Base-by-base conservation (phyloP, 1,140 invertebrate species). In the Campodea augens region DNA sequence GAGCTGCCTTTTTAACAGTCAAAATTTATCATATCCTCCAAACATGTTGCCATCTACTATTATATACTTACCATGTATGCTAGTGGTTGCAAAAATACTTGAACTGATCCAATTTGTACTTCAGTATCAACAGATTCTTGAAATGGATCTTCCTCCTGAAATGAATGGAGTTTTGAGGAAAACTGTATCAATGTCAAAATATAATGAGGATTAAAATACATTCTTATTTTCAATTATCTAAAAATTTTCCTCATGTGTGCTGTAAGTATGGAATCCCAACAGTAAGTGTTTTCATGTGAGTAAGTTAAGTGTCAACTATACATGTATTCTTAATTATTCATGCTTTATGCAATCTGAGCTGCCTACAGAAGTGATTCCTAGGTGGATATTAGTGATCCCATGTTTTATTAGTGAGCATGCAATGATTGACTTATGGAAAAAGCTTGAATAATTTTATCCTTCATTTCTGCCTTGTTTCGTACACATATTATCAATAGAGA, bases 71-170 rank as follows among this genome's bases (percentile, higher is more conserved):
- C 65, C 60, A 68, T 57, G 52, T 67, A 72, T 7, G 69, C 62
- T 25, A 75, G 51, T 43, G 69, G 62, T 49, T 72, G 64, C 4
- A 74, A 54, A 58, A 62, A 71, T n/a, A 75, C 56, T 47, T 70
- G 68, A 0, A 62, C 65, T 44, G 64, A 68, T n/a, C 75, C 74
- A 49, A 77, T 69, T 39, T 66, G 60, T n/a, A 70, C 62, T 38
- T 72, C 68, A 4, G 62, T 61, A 44, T 72, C 63, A 5, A 62
- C 54, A 45, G 72, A 64, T 52, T 75, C 72, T 40, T 63, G 54
- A 56, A 77, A 77, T 25, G 74, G 75, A 60, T 77, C 74, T 44
- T 66, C 57, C 21, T 70, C 65, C 69, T 43, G 48, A 37, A 37
- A 45, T 21, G 42, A 25, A 41, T 38, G 29, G 12, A 21, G 19